phyloP scores from a whole-genome alignment of 2,888 invertebrate genomes.

The Chrysolina haemoptera region DNA sequence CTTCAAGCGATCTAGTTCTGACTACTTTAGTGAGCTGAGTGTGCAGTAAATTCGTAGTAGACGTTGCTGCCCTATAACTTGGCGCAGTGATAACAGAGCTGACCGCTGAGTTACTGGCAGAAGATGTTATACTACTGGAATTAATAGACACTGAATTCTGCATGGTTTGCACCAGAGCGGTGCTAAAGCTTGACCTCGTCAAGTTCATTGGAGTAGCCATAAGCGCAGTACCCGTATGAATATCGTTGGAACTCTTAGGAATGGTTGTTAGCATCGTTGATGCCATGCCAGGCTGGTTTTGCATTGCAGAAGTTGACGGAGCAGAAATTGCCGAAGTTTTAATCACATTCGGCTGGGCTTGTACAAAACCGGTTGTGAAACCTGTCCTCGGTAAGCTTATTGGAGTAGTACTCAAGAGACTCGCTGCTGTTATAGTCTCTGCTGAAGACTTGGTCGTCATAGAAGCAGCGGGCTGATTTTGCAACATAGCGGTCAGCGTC shows the following conservation, averaged over 20 bases:
- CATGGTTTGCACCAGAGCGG: constrained; percentile 65
- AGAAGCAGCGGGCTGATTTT: constrained; percentile 69
- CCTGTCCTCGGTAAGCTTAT: constrained; percentile 63
- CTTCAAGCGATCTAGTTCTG: constrained; percentile 60
- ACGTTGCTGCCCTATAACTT: constrained; percentile 66
- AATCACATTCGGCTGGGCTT: constrained; percentile 65
- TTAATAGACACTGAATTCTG: constrained; percentile 62
- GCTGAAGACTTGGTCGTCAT: constrained; percentile 66
- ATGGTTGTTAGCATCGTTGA: constrained; percentile 64
- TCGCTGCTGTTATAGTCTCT: constrained; percentile 68
- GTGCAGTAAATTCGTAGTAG: constrained; percentile 72
- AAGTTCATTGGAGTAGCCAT: constrained; percentile 65
- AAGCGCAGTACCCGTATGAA: constrained; percentile 68
- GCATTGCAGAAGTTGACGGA: constrained; percentile 67
- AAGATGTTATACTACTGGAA: constrained; percentile 69
- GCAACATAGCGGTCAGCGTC: constrained; percentile 69
- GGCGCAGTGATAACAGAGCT: constrained; percentile 51
- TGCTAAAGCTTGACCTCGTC: constrained; percentile 61
- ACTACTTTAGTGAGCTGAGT: constrained; percentile 73
- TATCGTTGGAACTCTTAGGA: constrained; percentile 61
- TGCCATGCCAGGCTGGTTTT: constrained; percentile 68
- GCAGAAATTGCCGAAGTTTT: constrained; percentile 56
- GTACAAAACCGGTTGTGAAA: constrained; percentile 65
- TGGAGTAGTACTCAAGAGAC: constrained; percentile 66
- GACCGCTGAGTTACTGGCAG: constrained; percentile 62